These are phyloP conservation scores for Motacilla tschutschensis DNA, from an alignment of 2,113 vertebrate genomes.

Conservation along the genomic window DNA sequence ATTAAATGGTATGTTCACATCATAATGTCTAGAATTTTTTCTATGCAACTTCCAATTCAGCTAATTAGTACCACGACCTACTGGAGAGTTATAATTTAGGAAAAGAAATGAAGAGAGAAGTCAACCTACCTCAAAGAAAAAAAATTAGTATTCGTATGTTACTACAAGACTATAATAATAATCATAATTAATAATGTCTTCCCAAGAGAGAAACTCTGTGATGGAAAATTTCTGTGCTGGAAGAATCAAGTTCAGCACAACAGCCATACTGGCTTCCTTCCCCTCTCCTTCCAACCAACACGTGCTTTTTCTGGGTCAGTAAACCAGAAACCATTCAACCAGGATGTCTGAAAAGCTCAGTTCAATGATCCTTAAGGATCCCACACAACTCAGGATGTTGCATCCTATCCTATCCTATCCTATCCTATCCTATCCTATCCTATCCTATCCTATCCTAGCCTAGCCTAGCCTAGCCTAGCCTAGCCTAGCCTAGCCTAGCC, in stretches of 20 bases:
- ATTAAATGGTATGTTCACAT: constrained; percentile 44
- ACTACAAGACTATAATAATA: constrained; percentile 33
- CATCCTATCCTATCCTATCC: background rate
- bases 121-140: constrained; percentile 37
- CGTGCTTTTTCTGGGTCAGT: background rate
- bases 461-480: background rate
- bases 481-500: background rate
- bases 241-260: background rate
- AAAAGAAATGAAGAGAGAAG: constrained; percentile 14
- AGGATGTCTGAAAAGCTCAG: background rate
- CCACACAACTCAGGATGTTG: background rate
- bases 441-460: background rate
- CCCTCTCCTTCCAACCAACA: background rate
- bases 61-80: constrained; percentile 30
- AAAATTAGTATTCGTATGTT: background rate
- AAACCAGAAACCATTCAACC: background rate
- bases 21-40: constrained; percentile 17
- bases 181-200: constrained; percentile 37
- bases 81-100: constrained; percentile 33
- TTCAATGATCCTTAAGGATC: background rate
- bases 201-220: background rate
- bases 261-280: background rate
- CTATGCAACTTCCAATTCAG: background rate
- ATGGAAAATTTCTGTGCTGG: background rate
- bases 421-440: background rate